A percentile compares a stretch with the other conserved stretches of the same genome.
Evolutionary conservation across 1,140 invertebrate species (phyloP).

Genomic region (Brachionus plicatilis): DNA sequence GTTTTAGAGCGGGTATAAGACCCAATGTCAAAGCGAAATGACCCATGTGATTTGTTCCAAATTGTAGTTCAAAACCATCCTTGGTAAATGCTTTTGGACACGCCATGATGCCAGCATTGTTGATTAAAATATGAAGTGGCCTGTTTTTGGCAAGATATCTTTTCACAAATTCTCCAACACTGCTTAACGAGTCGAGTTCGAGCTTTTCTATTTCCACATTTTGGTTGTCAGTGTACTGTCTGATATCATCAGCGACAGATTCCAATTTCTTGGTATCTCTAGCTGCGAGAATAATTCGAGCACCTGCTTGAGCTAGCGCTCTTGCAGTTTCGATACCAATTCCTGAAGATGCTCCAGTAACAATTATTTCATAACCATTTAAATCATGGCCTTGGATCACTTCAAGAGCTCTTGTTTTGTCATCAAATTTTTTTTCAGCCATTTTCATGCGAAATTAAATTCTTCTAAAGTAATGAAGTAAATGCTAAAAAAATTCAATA

Average conservation of each 20-base stretch:
- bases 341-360: neutral
- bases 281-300: neutral
- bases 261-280: neutral
- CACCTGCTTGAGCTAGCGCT: neutral
- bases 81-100: slow-evolving; percentile 11
- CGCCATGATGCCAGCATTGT: slow-evolving; percentile 37
- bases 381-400: slow-evolving; percentile 9
- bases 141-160: neutral
- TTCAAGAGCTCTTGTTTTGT: neutral
- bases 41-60: slow-evolving; percentile 50
- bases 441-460: neutral
- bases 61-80: slow-evolving; percentile 48
- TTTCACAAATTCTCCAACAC: neutral
- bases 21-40: slow-evolving; percentile 43
- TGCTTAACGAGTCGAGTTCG: neutral
- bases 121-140: neutral
- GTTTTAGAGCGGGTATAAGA: neutral
- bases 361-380: slow-evolving; percentile 7
- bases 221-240: neutral
- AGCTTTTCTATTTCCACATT: slow-evolving; percentile 6
- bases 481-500: too few species aligned
- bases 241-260: neutral
- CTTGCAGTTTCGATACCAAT: slow-evolving; percentile 20
- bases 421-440: neutral
- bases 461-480: too few species aligned